Percentiles rank a stretch among this genome's conserved stretches.
Evolutionary conservation across 37 sponge, comb jelly and placozoan genomes (phyloP).

Genomic region (Chondrilla cf. caribensis): DNA sequence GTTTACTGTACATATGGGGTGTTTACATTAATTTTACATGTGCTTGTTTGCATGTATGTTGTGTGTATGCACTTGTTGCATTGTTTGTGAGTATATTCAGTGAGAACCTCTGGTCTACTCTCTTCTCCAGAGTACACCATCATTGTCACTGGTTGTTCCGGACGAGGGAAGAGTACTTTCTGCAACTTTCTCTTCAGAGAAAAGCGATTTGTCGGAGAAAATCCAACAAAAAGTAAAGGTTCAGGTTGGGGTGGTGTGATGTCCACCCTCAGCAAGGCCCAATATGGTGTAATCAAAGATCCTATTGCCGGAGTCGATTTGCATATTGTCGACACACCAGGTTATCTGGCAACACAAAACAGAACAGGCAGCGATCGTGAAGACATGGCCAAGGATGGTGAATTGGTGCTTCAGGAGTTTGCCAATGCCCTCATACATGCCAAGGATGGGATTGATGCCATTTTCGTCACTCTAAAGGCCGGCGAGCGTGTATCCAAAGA

Average conservation of each 20-base stretch:
- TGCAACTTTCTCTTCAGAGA: too few relatives aligned
- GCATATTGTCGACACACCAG: background rate
- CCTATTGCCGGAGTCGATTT: background rate
- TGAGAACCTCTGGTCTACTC: too few relatives aligned
- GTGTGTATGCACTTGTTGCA: too few relatives aligned
- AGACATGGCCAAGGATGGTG: background rate
- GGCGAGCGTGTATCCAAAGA: background rate
- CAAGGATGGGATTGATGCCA: conserved; percentile 1
- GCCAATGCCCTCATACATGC: background rate
- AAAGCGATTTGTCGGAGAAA: too few relatives aligned
- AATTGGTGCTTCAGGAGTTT: background rate
- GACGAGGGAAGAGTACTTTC: too few relatives aligned
- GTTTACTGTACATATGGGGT: too few relatives aligned
- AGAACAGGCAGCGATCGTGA: background rate
- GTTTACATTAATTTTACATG: too few relatives aligned
- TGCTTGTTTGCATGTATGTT: too few relatives aligned
- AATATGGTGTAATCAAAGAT: background rate
- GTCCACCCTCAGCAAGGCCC: background rate
- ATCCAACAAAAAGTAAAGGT: too few relatives aligned
- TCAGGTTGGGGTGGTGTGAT: background rate
- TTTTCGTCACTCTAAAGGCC: background rate
- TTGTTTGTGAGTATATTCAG: too few relatives aligned
- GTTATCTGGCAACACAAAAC: background rate
- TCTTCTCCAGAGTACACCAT: too few relatives aligned
- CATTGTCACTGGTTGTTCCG: too few relatives aligned